Evolutionary conservation across 2,113 vertebrate genomes (phyloP).

Genomic region (Ceuthmochares aereus): DNA sequence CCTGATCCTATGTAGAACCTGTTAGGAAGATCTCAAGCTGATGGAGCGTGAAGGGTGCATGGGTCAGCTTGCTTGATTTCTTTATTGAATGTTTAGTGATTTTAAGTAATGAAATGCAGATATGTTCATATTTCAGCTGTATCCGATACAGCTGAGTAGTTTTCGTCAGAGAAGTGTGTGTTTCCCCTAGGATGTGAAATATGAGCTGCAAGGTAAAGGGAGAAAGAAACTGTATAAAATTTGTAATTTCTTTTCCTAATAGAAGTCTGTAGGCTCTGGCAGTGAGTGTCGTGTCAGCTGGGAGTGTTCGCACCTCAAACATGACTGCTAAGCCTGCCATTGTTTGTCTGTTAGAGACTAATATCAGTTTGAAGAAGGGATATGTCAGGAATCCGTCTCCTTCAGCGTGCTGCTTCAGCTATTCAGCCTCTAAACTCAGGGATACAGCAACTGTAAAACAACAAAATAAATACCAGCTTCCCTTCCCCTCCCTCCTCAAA

Average conservation of each 20-base stretch:
- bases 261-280: not conserved
- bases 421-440: not conserved
- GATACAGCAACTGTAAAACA: not conserved
- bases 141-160: not conserved
- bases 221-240: not conserved
- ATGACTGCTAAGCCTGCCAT: not conserved
- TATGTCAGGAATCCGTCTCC: not conserved
- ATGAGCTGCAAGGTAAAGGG: not conserved
- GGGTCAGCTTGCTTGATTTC: not conserved
- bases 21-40: not conserved
- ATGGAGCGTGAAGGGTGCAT: not conserved
- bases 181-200: not conserved
- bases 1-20: not conserved
- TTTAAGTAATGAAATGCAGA: not conserved
- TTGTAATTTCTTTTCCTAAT: not conserved
- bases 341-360: not conserved
- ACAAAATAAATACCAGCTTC: constrained; percentile 22
- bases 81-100: not conserved
- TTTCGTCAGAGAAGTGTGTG: not conserved
- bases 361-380: not conserved
- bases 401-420: not conserved
- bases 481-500: not conserved
- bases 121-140: not conserved
- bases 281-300: not conserved
- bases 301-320: not conserved